Conservation (phyloP, 2,888 invertebrate genomes). For the Thereva nobilitata region DNA sequence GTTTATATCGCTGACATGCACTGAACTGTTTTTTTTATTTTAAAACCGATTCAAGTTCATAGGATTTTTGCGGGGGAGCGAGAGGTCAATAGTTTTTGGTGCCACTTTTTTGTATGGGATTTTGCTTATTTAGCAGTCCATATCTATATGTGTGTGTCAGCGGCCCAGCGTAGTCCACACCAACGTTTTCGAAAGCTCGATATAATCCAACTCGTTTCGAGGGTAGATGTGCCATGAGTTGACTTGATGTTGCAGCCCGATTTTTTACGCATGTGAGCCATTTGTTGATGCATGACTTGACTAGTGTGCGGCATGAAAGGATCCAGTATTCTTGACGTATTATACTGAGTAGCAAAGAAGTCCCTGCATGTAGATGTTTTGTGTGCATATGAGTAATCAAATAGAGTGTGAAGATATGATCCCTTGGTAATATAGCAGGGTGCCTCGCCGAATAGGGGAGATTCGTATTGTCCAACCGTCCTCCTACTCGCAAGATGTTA, state of each 20-base stretch:
- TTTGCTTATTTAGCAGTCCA: too few relatives aligned
- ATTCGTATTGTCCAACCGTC: too few relatives aligned
- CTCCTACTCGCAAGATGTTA: too few relatives aligned
- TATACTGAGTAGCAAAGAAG: neutral
- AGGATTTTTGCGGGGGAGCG: too few relatives aligned
- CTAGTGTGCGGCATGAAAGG: neutral
- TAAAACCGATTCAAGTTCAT: too few relatives aligned
- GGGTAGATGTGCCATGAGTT: conserved; percentile 11
- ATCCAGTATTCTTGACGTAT: conserved; percentile 13
- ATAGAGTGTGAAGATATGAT: neutral
- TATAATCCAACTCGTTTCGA: neutral
- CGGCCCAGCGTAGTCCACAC: conserved; percentile 38
- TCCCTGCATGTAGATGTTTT: conserved; percentile 5
- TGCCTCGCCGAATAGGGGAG: neutral
- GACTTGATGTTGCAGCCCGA: neutral
- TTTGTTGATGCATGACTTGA: neutral
- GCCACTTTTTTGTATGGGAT: too few relatives aligned
- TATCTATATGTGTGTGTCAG: too few relatives aligned
- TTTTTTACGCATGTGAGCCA: conserved; percentile 2
- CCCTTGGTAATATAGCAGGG: neutral
- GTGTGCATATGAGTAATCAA: neutral
- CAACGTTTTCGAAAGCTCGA: conserved; percentile 34
- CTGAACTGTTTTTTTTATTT: too few relatives aligned
- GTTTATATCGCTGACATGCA: too few relatives aligned
- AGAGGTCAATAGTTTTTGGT: too few relatives aligned